phyloP scores from a whole-genome alignment of 1,140 invertebrate species.

The Procambarus clarkii region DNA sequence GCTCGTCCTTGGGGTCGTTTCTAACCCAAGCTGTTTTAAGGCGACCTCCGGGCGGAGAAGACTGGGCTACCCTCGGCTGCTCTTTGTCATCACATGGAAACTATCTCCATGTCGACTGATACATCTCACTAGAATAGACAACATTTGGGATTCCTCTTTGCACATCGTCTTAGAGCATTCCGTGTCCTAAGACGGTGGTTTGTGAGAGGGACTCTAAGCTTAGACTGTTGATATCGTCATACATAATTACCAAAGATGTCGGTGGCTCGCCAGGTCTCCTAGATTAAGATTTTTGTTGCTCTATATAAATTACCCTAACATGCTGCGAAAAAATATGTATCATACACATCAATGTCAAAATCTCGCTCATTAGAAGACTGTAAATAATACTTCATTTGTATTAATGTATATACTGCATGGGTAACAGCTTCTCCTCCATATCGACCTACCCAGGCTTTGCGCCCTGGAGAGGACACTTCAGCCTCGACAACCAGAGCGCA shows the following conservation, averaged over 20 bases:
- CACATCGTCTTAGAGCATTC: slow-evolving; percentile 46
- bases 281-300: background rate
- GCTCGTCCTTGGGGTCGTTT: background rate
- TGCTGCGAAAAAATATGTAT: background rate
- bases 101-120: background rate
- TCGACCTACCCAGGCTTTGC: no score
- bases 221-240: background rate
- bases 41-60: background rate
- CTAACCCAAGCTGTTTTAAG: background rate
- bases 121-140: slow-evolving; percentile 10
- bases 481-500: no score
- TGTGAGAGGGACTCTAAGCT: background rate
- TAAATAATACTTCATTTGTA: background rate
- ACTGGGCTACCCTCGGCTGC: slow-evolving; percentile 7
- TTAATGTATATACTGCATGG: background rate
- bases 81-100: slow-evolving; percentile 2
- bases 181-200: background rate
- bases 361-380: slow-evolving; percentile 11
- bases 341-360: background rate
- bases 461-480: no score
- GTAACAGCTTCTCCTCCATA: no score
- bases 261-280: background rate
- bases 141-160: background rate
- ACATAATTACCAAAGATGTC: background rate
- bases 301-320: background rate